Base-by-base conservation (phyloP, 2,113 vertebrate genomes). In the Microcebus jonahi region DNA sequence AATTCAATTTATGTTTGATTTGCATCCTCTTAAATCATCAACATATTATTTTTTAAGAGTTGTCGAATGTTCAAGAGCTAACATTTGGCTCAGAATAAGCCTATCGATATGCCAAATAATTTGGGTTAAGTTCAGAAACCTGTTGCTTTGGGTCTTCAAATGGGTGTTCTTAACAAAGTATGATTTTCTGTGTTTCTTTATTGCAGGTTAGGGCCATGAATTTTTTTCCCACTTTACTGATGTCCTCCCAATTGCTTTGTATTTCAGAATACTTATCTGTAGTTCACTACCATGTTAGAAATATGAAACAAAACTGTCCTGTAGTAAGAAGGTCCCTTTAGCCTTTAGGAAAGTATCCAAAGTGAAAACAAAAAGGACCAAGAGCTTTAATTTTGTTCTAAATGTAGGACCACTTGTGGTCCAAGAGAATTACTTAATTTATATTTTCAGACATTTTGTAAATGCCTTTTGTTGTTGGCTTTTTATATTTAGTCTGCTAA, bases 11-110 rank as follows among this genome's bases (percentile, higher is more conserved):
- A 31, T 95, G 20, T 83, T 93, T 97, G 93, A 91, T 96, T 97
- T 96, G 87, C 82, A 34, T 73, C 92, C 93, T 97, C 90, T 97
- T 95, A 96, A 96, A 55, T 96, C 84, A 97, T 97, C 96, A 92
- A 63, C 39, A 31, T 92, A 92, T 92, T 97, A 93, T 97, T 97
- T 96, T 97, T 94, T 88, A 95, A 97, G 97, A 82, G 95, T 97
- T 96, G 92, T 92, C 76, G 93, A 86, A 92, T 96, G 77, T 92
- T 97, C 36, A 97, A 94, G 90, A 94, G 96, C 87, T 93, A 96
- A 92, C 88, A 96, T 96, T 94, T 96, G 93, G 76, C 88, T 90
- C 65, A 67, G 76, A 70, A 42, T 36, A 90, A 81, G 29, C 82
- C 89, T 90, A 70, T 95, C 95, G 50, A 83, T 73, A 67, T 96